phyloP scores from a whole-genome alignment of 2,797 vertebrate genomes.

The Cottoperca gobio region DNA sequence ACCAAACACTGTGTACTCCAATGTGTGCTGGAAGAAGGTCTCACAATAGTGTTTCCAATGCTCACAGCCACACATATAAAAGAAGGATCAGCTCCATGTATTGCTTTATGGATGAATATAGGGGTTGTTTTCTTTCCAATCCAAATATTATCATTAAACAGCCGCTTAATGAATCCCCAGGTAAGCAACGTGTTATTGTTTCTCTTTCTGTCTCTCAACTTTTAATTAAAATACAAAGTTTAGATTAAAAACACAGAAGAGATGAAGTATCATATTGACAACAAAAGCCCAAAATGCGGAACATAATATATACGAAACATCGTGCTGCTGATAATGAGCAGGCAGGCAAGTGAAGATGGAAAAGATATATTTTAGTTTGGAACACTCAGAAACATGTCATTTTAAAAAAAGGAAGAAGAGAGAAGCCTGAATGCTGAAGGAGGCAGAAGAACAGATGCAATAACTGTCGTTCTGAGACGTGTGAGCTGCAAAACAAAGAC shows the following conservation, averaged over 20 bases:
- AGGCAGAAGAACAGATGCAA: constrained; percentile 19
- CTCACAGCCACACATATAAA: not conserved
- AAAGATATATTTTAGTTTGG: not conserved
- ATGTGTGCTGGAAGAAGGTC: too few species aligned
- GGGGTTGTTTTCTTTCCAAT: not conserved
- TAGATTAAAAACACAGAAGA: not conserved
- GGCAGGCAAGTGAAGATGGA: not conserved
- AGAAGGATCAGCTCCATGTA: not conserved
- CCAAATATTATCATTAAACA: not conserved
- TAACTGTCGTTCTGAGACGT: constrained; percentile 13
- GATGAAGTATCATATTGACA: not conserved
- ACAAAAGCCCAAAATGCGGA: not conserved
- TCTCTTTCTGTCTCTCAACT: not conserved
- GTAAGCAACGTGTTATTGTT: too few species aligned
- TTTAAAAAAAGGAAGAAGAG: not conserved
- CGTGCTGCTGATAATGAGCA: constrained; percentile 13
- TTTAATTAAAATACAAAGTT: constrained; percentile 3
- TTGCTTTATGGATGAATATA: not conserved
- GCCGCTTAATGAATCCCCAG: not conserved
- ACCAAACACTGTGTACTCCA: constrained; percentile 11
- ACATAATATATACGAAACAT: not conserved
- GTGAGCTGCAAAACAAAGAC: constrained; percentile 10
- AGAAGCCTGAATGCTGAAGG: not conserved
- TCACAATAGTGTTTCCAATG: not conserved
- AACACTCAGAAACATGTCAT: constrained; percentile 4